Base-by-base conservation (phyloP, 2,888 invertebrate genomes). In the Lithophane leautieri region DNA sequence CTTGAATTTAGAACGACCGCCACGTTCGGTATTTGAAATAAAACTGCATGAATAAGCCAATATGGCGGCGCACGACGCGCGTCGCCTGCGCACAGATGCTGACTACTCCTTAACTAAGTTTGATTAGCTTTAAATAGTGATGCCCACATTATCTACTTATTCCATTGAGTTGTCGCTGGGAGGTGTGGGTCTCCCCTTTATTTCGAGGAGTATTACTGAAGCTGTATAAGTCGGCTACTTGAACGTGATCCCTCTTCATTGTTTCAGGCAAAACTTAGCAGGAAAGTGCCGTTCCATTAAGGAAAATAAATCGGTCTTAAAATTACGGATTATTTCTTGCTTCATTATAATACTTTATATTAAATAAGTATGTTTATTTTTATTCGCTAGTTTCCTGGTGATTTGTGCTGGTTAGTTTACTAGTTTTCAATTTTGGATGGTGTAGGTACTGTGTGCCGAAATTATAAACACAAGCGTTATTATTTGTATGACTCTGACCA, bases 51-150 rank as follows among this genome's bases (percentile, higher is more conserved):
- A 83, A 90, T 91, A 25, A 61, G 89, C 81, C 91, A 94, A 93
- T 76, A 93, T 93, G 94, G 93, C 93, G 86, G 89, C 72, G 79
- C 84, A 90, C 93, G 92, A 91, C 92, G 86, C 86, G 89, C 94
- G 91, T 87, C 94, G 93, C 94, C 92, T 89, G 95, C 94, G 96
- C 95, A 94, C 91, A 92, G 89, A 89, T 92, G 91, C 94, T 91
- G 97, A 97, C 97, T 97, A 95, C 94, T 96, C 95, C 96, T 96
- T 97, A 97, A 97, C 96, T 93, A 96, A 94, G 93, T 95, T 97
- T 97, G 97, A 97, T 97, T 97, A 97, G 96, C 96, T 97, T 97
- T 97, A 97, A 97, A 97, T 97, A 97, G 97, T 94, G 93, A 93
- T 94, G 94, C 95, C 94, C 95, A 95, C 93, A 95, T 96, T 96